Evolutionary conservation across 2,797 vertebrate genomes (phyloP), one percentile per base, ranked within the genome.

Genomic region (Paguma larvata): DNA sequence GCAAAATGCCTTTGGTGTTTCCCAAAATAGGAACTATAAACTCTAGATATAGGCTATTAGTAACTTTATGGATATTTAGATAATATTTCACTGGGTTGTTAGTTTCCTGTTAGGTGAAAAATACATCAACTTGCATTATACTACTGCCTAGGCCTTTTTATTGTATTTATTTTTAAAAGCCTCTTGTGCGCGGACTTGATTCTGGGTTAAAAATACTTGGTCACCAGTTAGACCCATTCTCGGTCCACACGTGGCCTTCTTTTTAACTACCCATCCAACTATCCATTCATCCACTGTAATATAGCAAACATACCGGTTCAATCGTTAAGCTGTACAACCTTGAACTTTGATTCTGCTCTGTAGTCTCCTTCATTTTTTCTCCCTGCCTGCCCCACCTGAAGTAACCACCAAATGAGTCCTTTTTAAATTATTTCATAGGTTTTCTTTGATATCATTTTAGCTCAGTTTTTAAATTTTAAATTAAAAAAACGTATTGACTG

Each of bases 151-250:
- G 34, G 14, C 2, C 4, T 75, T 93, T 92, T 44, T 15, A 46
- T 67, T 88, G 12, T 65, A 44, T 95, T 96, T 92, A 30, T 93
- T 96, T 56, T 63, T 68, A 68, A 92, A 94, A 92, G 11, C 21
- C 8, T 92, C 41, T 59, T 16, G 23, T 89, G 19, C 27, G 77
- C n/a, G 62, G 21, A 92, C 56, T 30, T 91, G 48, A 73, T 88
- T 90, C 73, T 88, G 48, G 27, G 73, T 86, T 88, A 79, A 48
- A 51, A 56, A 56, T 82, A 13, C 30, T 53, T 78, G n/a, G 25
- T 72, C 68, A 68, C 84, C 38, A 80, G 5, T 65, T 6, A 85
- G 18, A 96, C 15, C 59, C 51, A 56, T 87, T 78, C 82, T 89
- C 51, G 67, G 23, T 19, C 14, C 6, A 30, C 3, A 87, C 0